These are phyloP conservation scores for Enteromius anoplus DNA, from an alignment of 2,797 vertebrate genomes.

Conservation along the genomic window DNA sequence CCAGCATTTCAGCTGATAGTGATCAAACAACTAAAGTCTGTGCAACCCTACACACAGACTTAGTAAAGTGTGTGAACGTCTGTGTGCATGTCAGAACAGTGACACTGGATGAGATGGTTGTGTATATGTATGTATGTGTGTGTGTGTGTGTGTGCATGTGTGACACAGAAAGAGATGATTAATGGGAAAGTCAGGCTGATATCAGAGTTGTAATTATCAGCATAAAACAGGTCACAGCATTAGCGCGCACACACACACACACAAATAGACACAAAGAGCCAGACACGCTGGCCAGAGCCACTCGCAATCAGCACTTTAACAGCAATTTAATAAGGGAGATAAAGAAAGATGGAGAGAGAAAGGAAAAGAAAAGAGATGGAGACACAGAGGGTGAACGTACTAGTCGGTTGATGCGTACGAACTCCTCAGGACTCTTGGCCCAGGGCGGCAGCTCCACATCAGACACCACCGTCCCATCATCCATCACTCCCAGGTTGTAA, in stretches of 20 bases:
- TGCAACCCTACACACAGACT: conserved; percentile 11
- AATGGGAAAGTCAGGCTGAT: conserved; percentile 92
- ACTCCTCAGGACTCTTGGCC: conserved; percentile 97
- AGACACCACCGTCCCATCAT: conserved; percentile 91
- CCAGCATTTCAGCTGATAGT: background rate
- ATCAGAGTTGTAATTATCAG: conserved; percentile 94
- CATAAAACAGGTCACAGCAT: conserved; percentile 90
- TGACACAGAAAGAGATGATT: conserved; percentile 87
- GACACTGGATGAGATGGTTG: conserved; percentile 19
- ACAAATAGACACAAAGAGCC: conserved; percentile 36
- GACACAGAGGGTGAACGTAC: conserved; percentile 75
- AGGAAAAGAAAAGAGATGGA: conserved; percentile 9
- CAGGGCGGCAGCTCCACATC: conserved; percentile 97
- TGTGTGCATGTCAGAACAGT: conserved; percentile 10
- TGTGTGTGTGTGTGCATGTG: background rate
- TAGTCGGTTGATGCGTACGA: conserved; percentile 94
- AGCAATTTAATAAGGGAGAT: conserved; percentile 38
- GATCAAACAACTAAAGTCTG: conserved; percentile 4
- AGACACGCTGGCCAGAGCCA: background rate
- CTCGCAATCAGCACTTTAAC: conserved; percentile 16
- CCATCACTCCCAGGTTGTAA: conserved; percentile 98
- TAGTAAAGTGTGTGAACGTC: conserved; percentile 1
- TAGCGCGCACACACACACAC: conserved; percentile 65
- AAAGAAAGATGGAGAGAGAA: conserved; percentile 21
- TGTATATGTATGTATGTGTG: background rate